phyloP scores from a whole-genome alignment of 1,140 invertebrate genomes.

The Bombus confusus region DNA sequence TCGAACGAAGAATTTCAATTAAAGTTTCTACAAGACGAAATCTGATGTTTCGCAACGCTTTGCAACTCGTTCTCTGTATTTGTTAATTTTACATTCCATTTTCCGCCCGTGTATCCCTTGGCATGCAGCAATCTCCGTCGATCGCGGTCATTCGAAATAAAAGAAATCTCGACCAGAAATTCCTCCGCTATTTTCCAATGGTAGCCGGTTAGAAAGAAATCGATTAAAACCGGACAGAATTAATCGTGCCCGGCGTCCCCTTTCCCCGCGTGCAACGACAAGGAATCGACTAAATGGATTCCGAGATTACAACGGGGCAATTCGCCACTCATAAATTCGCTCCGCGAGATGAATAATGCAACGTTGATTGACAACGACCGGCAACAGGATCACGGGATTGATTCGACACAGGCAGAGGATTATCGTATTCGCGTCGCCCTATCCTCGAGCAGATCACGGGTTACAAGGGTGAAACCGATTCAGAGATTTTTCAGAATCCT shows the following conservation, averaged over 20 bases:
- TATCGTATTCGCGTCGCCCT: slow-evolving; percentile 15
- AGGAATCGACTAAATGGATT: slow-evolving; percentile 37
- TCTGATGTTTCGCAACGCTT: neutral
- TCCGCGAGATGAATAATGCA: slow-evolving; percentile 31
- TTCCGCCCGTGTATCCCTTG: neutral
- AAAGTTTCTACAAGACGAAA: neutral
- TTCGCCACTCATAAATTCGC: slow-evolving; percentile 33
- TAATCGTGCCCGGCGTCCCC: neutral
- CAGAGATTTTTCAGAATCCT: neutral
- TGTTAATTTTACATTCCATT: neutral
- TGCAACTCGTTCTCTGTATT: neutral
- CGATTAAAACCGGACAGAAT: slow-evolving; percentile 15
- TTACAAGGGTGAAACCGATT: slow-evolving; percentile 8
- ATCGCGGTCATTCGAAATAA: neutral
- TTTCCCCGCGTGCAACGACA: neutral
- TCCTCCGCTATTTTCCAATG: neutral
- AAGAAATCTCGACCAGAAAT: neutral
- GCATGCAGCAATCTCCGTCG: neutral
- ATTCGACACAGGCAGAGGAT: neutral
- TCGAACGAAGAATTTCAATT: neutral
- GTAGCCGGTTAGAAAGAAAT: slow-evolving; percentile 14
- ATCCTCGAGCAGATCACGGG: neutral
- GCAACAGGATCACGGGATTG: slow-evolving; percentile 11
- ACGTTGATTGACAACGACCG: slow-evolving; percentile 35
- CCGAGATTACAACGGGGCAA: slow-evolving; percentile 37